These are phyloP conservation scores for Terebella lapidaria DNA, from an alignment of 2,888 invertebrate species.

Conservation along the genomic window DNA sequence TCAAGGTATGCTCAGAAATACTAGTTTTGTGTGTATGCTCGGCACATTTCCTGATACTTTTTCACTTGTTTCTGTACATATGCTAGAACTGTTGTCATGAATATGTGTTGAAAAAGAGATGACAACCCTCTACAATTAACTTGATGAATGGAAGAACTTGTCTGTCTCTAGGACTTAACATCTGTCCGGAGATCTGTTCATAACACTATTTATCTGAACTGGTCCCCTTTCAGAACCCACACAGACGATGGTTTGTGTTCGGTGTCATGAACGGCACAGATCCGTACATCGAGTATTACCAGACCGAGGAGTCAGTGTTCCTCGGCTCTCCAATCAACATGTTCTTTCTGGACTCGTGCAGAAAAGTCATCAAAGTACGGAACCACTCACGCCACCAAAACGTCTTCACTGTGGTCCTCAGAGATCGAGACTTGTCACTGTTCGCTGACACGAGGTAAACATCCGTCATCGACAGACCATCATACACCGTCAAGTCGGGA, in stretches of 20 bases:
- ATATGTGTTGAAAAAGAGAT: not conserved
- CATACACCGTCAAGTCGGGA: not conserved
- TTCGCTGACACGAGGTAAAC: slow-evolving; percentile 34
- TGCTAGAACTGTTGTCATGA: not conserved
- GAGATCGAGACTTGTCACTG: slow-evolving; percentile 31
- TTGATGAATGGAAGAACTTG: no score
- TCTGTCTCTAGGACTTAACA: no score
- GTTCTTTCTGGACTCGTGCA: slow-evolving; percentile 30
- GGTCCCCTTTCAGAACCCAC: slow-evolving; percentile 29
- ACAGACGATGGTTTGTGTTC: slow-evolving; percentile 41
- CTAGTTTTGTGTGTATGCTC: not conserved
- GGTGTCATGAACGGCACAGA: slow-evolving; percentile 26
- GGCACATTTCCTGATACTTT: not conserved
- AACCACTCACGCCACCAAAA: slow-evolving; percentile 24
- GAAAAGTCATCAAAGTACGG: slow-evolving; percentile 28
- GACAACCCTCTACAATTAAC: no score
- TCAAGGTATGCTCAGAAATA: slow-evolving; percentile 21
- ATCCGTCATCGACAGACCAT: not conserved
- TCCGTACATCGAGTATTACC: slow-evolving; percentile 40
- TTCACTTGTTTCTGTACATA: not conserved
- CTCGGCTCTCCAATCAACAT: slow-evolving; percentile 30
- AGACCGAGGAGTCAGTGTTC: slow-evolving; percentile 34
- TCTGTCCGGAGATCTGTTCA: no score
- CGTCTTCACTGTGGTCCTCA: slow-evolving; percentile 36
- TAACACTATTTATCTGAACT: not conserved